These are phyloP conservation scores for Megaleporinus macrocephalus DNA, from an alignment of 2,113 vertebrate genomes.

Conservation along the genomic window DNA sequence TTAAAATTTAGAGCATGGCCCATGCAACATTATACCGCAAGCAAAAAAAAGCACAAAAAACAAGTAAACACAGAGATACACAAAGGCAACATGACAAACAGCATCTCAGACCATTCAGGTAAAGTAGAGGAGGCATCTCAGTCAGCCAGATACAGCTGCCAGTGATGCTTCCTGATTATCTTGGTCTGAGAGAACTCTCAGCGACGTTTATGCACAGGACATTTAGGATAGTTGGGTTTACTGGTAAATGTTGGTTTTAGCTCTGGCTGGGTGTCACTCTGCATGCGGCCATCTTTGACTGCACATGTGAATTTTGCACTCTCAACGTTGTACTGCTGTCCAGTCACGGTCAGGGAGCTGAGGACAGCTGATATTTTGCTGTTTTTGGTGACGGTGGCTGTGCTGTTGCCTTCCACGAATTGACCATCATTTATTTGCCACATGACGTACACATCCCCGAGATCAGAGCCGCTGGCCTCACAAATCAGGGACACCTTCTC, in stretches of 20 bases:
- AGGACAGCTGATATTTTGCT: neutral
- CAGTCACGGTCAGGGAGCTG: constrained; percentile 13
- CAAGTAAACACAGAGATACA: neutral
- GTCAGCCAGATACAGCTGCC: too few relatives aligned
- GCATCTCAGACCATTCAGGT: too few relatives aligned
- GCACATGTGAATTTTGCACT: neutral
- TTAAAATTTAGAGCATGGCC: neutral
- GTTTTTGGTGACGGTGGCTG: neutral
- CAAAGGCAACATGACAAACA: too few relatives aligned
- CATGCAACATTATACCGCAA: neutral
- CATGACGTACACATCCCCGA: constrained; percentile 33
- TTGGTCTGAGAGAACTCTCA: too few relatives aligned
- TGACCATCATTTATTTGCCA: neutral
- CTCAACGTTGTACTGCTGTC: accelerated
- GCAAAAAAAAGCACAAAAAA: constrained; percentile 4
- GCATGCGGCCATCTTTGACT: neutral
- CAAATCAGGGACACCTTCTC: neutral
- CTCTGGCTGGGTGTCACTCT: accelerated
- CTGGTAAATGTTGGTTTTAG: neutral
- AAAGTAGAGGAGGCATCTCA: too few relatives aligned
- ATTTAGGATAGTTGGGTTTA: neutral
- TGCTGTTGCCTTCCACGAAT: neutral
- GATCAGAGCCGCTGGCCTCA: constrained; percentile 27
- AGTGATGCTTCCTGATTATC: too few relatives aligned
- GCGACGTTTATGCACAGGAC: neutral